phyloP scores from a whole-genome alignment of 64 coral and sea anemone species.

The Catalaphyllia jardinei region DNA sequence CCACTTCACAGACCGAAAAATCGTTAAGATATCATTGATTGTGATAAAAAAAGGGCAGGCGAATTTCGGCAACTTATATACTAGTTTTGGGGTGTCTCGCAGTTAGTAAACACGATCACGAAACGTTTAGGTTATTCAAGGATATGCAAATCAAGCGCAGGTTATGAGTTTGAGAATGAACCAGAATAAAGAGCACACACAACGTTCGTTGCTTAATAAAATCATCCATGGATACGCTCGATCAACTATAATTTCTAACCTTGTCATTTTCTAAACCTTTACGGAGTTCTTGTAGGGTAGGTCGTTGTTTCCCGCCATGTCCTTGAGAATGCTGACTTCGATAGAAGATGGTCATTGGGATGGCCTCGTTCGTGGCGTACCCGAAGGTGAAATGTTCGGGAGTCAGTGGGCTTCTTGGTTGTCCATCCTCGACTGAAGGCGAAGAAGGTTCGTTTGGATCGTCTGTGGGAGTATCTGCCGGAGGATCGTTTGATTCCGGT shows the following conservation, averaged over 20 bases:
- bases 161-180: not conserved
- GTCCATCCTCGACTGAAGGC: not conserved
- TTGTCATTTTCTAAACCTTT: slow-evolving; percentile 85
- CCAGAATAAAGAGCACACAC: not conserved
- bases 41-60: too few relatives aligned
- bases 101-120: too few relatives aligned
- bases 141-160: too few relatives aligned
- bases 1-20: too few relatives aligned
- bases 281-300: slow-evolving; percentile 77
- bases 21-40: too few relatives aligned
- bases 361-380: slow-evolving; percentile 83
- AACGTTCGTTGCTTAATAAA: not conserved
- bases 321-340: slow-evolving; percentile 77
- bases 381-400: slow-evolving; percentile 8
- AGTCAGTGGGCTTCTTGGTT: not conserved
- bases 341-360: slow-evolving; percentile 93
- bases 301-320: slow-evolving; percentile 49
- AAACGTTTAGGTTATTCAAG: not conserved
- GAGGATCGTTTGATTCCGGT: not conserved
- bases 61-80: too few relatives aligned
- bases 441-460: not conserved
- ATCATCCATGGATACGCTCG: not conserved
- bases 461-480: not conserved
- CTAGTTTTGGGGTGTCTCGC: too few relatives aligned
- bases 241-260: not conserved